Evolutionary conservation across 2,797 vertebrate genomes (phyloP), one percentile per base, ranked within the genome.

Genomic region (Gymnothorax reevesii): DNA sequence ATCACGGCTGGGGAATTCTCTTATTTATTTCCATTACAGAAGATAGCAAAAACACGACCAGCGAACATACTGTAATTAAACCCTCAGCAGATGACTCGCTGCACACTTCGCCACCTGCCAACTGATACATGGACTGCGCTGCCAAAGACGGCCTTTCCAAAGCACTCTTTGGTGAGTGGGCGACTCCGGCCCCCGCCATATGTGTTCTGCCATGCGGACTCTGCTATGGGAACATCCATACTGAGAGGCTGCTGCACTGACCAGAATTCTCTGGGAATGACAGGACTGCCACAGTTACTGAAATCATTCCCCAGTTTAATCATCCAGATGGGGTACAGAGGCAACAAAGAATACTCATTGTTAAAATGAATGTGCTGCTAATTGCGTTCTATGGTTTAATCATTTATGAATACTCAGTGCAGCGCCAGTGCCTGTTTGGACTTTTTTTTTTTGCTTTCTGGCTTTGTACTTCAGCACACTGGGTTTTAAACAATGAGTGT

Each of bases 11-110:
- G 27, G 71, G 71, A 75, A 75, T 75, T n/a, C 10, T 69, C 2
- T 25, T 25, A 1, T 69, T 69, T 15, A 27, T 71, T 25, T 9
- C 66, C 33, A 20, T 75, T 42, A 42, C 27, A 20, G 54, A 79
- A 79, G 54, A 54, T 17, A 75, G 3, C 9, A 13, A 49, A 17
- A 69, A 17, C 9, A 42, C 8, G 3, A 33, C 13, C 2, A 73
- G n/a, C 27, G 22, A 79, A n/a, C 42, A 79, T 54, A 10, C 49
- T 79, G 75, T 79, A 79, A 79, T 79, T 54, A 79, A 54, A 79
- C 20, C 5, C 9, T 54, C 75, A 79, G 49, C 75, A 79, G 75
- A 79, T 54, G 75, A 54, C 15, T 79, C 17, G 49, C 1, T 7
- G 75, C 20, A n/a, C 49, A 6, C 49, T 42, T 17, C 49, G 7